These are phyloP conservation scores for Diploptera punctata DNA, from an alignment of 2,888 invertebrate species.

Conservation along the genomic window DNA sequence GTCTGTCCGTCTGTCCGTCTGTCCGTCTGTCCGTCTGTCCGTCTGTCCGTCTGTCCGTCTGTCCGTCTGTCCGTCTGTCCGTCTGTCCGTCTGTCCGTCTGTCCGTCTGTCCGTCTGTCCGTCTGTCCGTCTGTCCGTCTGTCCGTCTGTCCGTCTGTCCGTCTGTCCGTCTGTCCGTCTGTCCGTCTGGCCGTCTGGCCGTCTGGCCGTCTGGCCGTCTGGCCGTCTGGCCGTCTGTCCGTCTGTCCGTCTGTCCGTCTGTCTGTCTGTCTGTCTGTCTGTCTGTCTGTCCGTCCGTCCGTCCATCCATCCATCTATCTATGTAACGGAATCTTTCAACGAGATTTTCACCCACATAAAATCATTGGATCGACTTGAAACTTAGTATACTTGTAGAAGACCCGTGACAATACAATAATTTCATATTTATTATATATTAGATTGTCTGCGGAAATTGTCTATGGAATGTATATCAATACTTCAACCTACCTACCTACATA, in stretches of 20 bases:
- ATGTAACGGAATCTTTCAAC: too few relatives aligned
- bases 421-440: too few relatives aligned
- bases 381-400: too few relatives aligned
- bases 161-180: background rate
- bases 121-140: background rate
- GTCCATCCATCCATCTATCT: too few relatives aligned
- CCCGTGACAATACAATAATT: too few relatives aligned
- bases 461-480: background rate
- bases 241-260: too few relatives aligned
- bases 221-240: background rate
- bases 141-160: background rate
- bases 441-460: too few relatives aligned
- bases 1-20: background rate
- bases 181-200: background rate
- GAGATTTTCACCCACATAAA: too few relatives aligned
- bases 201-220: background rate
- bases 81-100: background rate
- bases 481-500: background rate
- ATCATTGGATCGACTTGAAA: too few relatives aligned
- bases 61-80: background rate
- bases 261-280: too few relatives aligned
- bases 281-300: too few relatives aligned
- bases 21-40: background rate
- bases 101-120: background rate
- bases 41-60: background rate